phyloP scores from a whole-genome alignment of 1,140 invertebrate genomes.

The Dolichoris vasculosae region DNA sequence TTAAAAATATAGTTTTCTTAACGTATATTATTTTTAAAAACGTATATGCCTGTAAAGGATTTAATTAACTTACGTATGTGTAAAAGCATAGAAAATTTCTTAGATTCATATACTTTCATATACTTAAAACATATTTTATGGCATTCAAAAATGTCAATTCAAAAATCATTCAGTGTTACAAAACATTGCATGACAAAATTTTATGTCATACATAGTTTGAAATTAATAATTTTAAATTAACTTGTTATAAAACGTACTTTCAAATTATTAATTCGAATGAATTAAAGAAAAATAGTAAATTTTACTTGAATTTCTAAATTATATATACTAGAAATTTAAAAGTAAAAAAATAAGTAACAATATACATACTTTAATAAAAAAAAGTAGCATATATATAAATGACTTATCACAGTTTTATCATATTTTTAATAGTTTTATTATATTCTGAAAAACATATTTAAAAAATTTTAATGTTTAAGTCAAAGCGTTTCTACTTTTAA shows the following conservation, averaged over 20 bases:
- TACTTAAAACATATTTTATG: no score
- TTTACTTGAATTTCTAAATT: neutral
- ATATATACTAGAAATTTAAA: neutral
- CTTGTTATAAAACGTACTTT: neutral
- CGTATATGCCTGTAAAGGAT: neutral
- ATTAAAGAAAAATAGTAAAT: neutral
- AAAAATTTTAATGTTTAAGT: neutral
- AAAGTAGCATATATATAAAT: neutral
- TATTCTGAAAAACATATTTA: neutral
- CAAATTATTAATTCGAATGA: neutral
- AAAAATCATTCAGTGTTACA: no score
- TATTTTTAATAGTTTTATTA: neutral
- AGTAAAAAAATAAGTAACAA: neutral
- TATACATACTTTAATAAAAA: neutral
- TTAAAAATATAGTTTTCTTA: neutral
- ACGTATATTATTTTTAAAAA: neutral
- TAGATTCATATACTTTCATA: neutral
- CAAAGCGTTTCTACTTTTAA: neutral
- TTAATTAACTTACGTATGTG: neutral
- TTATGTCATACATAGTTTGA: neutral
- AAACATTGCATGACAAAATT: no score
- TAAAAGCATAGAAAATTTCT: no score
- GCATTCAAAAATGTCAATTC: no score
- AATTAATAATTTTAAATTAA: neutral
- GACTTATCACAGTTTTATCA: neutral